A percentile compares a stretch with the other conserved stretches of the same genome.
Evolutionary conservation across 2,888 invertebrate genomes (phyloP).

Genomic region (Nudaria mundana): DNA sequence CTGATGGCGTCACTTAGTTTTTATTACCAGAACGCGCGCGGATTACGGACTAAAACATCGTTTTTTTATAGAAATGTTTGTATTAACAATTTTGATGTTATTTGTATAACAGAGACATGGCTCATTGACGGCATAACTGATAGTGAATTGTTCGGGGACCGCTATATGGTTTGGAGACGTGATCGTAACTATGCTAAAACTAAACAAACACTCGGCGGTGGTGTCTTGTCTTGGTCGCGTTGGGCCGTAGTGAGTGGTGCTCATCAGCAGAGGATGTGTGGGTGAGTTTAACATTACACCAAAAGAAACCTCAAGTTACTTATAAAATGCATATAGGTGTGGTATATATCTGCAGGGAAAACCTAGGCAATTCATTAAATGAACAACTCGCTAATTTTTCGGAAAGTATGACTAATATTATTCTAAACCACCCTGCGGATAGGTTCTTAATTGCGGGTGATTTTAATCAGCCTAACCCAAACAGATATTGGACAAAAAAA

Average conservation of each 20-base stretch:
- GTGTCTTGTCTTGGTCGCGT: conserved; percentile 4
- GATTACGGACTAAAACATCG: conserved; percentile 1
- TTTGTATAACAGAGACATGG: conserved; percentile 11
- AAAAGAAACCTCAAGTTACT: not conserved
- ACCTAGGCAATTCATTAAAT: not conserved
- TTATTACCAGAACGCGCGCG: too few species aligned
- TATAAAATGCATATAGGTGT: conserved; percentile 9
- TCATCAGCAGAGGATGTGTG: conserved; percentile 9
- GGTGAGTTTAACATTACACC: conserved; percentile 2
- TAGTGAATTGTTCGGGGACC: conserved; percentile 10
- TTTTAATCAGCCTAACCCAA: too few species aligned
- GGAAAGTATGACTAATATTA: not conserved
- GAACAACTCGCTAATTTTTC: conserved; percentile 1
- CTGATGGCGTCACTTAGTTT: not conserved
- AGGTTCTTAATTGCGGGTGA: conserved; percentile 3
- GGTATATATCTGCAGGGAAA: conserved; percentile 1
- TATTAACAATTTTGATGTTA: conserved; percentile 1
- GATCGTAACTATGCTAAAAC: conserved; percentile 8
- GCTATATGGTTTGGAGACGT: too few species aligned
- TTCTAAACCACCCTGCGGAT: not conserved
- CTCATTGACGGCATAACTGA: conserved; percentile 7
- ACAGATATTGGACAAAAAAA: too few species aligned
- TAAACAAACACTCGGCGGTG: conserved; percentile 7
- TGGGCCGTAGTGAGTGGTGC: not conserved
- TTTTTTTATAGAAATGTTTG: conserved; percentile 7